These are phyloP conservation scores for Scolopax mira DNA, from an alignment of 2,113 vertebrate genomes.

Conservation along the genomic window DNA sequence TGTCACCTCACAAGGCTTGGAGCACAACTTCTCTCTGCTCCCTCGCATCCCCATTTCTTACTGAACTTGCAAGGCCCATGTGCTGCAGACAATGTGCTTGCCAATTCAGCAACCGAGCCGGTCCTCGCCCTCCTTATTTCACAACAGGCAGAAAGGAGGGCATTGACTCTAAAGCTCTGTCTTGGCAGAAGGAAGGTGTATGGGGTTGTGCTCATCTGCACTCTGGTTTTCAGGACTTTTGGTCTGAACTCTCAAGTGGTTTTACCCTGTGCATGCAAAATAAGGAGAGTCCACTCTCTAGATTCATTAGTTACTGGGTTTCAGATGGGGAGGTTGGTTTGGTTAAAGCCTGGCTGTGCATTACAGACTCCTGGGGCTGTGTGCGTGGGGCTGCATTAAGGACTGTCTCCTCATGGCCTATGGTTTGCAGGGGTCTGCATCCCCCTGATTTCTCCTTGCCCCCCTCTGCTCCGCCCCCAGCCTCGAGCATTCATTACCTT, in stretches of 20 bases:
- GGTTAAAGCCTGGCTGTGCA: background rate
- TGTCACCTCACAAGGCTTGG: background rate
- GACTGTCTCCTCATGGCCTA: accelerated
- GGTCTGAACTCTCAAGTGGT: background rate
- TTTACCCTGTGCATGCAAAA: background rate
- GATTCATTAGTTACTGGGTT: background rate
- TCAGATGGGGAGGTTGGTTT: background rate
- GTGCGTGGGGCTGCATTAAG: accelerated
- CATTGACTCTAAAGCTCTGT: background rate
- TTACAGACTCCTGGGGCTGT: accelerated
- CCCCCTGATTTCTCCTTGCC: background rate
- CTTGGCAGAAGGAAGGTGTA: background rate
- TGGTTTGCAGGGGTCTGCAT: background rate
- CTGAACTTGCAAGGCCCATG: background rate
- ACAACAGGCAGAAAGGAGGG: background rate
- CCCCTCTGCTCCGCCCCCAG: background rate
- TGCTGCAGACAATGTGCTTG: background rate
- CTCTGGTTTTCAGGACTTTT: background rate
- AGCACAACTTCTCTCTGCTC: background rate
- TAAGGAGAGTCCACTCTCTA: background rate
- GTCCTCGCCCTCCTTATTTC: background rate
- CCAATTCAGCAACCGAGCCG: background rate
- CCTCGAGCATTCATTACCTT: background rate
- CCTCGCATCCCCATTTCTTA: background rate
- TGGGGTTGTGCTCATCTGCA: background rate